phyloP scores from a whole-genome alignment of 2,888 invertebrate genomes.

The Agrochola macilenta region DNA sequence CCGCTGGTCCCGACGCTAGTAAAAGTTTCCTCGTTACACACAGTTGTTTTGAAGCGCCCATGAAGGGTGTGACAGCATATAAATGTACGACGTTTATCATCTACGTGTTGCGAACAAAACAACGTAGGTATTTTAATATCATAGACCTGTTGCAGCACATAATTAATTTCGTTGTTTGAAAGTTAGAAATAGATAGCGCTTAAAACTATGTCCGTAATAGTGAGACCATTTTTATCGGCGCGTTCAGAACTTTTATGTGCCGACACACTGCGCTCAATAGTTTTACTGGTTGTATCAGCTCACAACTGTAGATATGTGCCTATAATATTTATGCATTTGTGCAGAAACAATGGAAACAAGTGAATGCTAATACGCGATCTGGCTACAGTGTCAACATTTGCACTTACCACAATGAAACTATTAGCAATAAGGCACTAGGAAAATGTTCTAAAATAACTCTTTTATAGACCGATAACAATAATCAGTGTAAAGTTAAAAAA shows the following conservation, averaged over 20 bases:
- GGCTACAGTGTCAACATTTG: background rate
- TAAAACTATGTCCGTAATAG: conserved; percentile 1
- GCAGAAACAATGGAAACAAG: background rate
- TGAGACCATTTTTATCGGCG: conserved; percentile 7
- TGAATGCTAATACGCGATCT: background rate
- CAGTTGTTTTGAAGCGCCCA: conserved; percentile 18
- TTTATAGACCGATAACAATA: background rate
- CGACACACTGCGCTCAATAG: conserved; percentile 5
- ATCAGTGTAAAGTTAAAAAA: no score
- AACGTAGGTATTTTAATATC: background rate
- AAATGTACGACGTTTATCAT: background rate
- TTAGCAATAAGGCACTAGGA: background rate
- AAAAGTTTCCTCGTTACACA: conserved; percentile 34
- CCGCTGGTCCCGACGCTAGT: conserved; percentile 9
- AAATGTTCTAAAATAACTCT: background rate
- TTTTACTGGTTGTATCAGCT: conserved; percentile 1
- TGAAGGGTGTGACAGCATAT: background rate
- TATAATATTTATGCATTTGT: background rate
- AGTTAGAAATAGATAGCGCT: conserved; percentile 2
- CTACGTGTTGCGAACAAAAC: background rate
- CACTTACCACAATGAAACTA: background rate
- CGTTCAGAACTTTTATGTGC: conserved; percentile 5
- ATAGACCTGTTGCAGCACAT: conserved; percentile 10
- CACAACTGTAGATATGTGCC: background rate
- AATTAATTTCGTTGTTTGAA: background rate